A percentile compares a stretch with the other conserved stretches of the same genome.
phyloP scores from a whole-genome alignment of 2,888 invertebrate genomes.

The Hemaris fuciformis region DNA sequence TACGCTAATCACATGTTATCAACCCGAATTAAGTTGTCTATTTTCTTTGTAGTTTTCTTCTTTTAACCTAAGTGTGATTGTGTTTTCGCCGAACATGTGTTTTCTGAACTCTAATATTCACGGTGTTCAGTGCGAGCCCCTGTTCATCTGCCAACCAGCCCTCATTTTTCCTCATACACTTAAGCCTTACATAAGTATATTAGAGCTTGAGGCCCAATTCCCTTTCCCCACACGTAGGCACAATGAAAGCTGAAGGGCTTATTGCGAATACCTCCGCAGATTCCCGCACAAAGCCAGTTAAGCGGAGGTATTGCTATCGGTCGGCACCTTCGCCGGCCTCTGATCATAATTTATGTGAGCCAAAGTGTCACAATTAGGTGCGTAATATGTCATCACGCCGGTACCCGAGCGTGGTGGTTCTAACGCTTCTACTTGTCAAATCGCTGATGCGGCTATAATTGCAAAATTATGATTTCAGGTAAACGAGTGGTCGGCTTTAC shows the following conservation, averaged over 20 bases:
- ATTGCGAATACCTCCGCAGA: slow-evolving; percentile 6
- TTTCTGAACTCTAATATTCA: neutral
- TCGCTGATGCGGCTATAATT: neutral
- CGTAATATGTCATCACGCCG: neutral
- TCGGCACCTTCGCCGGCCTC: neutral
- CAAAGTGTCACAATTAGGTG: slow-evolving; percentile 1
- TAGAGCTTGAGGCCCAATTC: neutral
- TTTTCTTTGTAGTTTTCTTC: neutral
- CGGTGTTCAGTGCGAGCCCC: neutral
- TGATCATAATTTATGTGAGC: slow-evolving; percentile 5
- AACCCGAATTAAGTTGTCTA: neutral
- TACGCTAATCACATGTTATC: neutral
- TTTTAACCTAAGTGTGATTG: neutral
- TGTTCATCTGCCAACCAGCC: neutral
- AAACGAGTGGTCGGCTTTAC: neutral
- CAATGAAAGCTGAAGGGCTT: slow-evolving; percentile 7
- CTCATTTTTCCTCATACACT: slow-evolving; percentile 7
- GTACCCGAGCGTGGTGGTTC: neutral
- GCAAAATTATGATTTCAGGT: neutral
- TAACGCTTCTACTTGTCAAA: neutral
- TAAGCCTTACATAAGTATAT: neutral
- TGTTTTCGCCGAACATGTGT: neutral
- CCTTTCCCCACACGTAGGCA: slow-evolving; percentile 1
- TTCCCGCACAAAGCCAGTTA: slow-evolving; percentile 6
- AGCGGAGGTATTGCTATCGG: slow-evolving; percentile 4